Evolutionary conservation across 2,797 vertebrate species (phyloP).

Genomic region (Morelia viridis): DNA sequence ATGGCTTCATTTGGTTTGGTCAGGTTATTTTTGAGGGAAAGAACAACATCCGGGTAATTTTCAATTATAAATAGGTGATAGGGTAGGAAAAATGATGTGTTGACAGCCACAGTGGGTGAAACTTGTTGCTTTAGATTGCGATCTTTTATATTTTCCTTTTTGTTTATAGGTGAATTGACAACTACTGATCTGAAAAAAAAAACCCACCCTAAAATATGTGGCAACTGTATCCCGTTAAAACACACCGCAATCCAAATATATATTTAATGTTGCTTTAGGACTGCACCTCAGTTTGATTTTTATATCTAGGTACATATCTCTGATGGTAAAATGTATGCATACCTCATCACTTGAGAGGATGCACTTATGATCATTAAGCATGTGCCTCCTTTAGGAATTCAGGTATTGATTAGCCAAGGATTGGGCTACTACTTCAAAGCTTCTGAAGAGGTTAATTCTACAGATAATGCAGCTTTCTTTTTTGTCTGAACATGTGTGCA

Average conservation of each 20-base stretch:
- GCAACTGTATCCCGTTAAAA: constrained; percentile 13
- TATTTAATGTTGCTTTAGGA: constrained; percentile 1
- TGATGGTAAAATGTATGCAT: not conserved
- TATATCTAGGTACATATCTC: not conserved
- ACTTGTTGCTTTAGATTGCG: not conserved
- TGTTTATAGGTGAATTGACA: constrained; percentile 14
- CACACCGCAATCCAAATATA: not conserved
- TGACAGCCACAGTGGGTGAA: not conserved
- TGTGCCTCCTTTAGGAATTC: not conserved
- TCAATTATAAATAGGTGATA: not conserved
- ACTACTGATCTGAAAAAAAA: not conserved
- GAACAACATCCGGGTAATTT: not conserved
- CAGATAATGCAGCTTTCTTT: not conserved
- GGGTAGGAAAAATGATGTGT: not conserved
- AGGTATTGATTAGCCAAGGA: not conserved
- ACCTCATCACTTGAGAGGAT: not conserved
- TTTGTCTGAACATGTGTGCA: not conserved
- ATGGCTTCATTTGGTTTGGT: not conserved
- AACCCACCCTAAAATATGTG: not conserved
- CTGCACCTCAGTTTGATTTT: not conserved
- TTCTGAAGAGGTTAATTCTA: not conserved
- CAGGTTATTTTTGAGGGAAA: not conserved
- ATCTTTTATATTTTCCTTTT: constrained; percentile 22
- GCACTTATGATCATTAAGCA: not conserved
- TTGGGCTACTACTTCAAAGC: not conserved